Evolutionary conservation across 2,113 vertebrate genomes (phyloP).

Genomic region (Psilopogon haemacephalus): DNA sequence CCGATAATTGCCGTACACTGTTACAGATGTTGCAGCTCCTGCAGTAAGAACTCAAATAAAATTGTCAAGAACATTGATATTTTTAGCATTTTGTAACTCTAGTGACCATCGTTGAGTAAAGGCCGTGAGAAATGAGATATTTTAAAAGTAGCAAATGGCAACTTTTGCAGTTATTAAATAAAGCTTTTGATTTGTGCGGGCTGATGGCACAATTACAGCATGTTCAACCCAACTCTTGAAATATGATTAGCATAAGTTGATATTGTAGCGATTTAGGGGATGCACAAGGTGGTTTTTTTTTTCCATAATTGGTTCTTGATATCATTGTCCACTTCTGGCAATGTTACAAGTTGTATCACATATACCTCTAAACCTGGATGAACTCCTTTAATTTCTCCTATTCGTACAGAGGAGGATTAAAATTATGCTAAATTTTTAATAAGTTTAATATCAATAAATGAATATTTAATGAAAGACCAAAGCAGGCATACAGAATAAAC

Average conservation of each 20-base stretch:
- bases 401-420: slow-evolving; percentile 25
- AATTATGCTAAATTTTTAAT: slow-evolving; percentile 57
- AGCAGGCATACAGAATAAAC: slow-evolving; percentile 32
- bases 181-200: slow-evolving; percentile 49
- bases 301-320: neutral
- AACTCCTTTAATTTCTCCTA: slow-evolving; percentile 23
- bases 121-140: slow-evolving; percentile 44
- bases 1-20: neutral
- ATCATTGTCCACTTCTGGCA: slow-evolving; percentile 17
- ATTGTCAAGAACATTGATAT: slow-evolving; percentile 20
- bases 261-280: slow-evolving; percentile 40
- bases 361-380: neutral
- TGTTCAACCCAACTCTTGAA: slow-evolving; percentile 30
- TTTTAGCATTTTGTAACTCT: slow-evolving; percentile 59
- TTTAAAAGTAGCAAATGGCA: slow-evolving; percentile 63
- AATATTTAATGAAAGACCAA: slow-evolving; percentile 57
- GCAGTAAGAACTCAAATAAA: neutral
- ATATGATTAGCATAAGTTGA: slow-evolving; percentile 51
- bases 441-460: slow-evolving; percentile 58
- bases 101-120: slow-evolving; percentile 38
- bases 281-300: neutral
- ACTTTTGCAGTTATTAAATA: slow-evolving; percentile 65
- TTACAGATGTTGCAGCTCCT: slow-evolving; percentile 53
- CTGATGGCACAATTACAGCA: slow-evolving; percentile 48
- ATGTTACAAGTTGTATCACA: neutral